phyloP scores from a whole-genome alignment of 2,113 vertebrate species.

The Psilopogon haemacephalus region DNA sequence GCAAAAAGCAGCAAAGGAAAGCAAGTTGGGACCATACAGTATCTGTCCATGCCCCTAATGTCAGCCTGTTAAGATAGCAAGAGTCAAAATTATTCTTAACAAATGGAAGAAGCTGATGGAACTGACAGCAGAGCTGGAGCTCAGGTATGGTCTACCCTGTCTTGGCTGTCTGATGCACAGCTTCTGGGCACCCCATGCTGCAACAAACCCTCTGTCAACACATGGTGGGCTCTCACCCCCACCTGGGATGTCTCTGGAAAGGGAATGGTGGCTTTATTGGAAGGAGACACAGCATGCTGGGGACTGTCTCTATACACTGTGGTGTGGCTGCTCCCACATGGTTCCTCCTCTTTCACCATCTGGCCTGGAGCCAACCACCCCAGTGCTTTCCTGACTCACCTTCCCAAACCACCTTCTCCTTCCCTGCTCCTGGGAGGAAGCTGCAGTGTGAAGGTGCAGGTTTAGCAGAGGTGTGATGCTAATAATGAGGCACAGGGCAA shows the following conservation, averaged over 20 bases:
- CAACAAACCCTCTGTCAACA: neutral
- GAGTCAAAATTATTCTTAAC: neutral
- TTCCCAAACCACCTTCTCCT: neutral
- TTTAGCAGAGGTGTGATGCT: conserved; percentile 4
- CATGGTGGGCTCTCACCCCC: neutral
- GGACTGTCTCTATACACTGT: fast-evolving
- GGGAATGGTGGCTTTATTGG: neutral
- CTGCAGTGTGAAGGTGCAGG: neutral
- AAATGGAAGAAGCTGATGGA: neutral
- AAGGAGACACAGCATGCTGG: neutral
- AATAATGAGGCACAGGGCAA: neutral
- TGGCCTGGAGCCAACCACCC: neutral
- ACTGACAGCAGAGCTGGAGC: neutral
- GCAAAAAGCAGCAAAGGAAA: neutral
- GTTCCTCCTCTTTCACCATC: neutral
- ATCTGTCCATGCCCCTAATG: neutral
- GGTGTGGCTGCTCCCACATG: fast-evolving
- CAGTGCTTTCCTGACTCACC: neutral
- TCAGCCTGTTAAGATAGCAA: neutral
- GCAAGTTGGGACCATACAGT: neutral
- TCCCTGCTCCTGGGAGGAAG: fast-evolving
- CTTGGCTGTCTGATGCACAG: neutral
- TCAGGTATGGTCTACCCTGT: fast-evolving
- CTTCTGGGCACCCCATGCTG: neutral
- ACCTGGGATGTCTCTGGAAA: neutral